These are phyloP conservation scores for Pyrrhosoma nymphula DNA, from an alignment of 2,888 invertebrate genomes.

Conservation along the genomic window DNA sequence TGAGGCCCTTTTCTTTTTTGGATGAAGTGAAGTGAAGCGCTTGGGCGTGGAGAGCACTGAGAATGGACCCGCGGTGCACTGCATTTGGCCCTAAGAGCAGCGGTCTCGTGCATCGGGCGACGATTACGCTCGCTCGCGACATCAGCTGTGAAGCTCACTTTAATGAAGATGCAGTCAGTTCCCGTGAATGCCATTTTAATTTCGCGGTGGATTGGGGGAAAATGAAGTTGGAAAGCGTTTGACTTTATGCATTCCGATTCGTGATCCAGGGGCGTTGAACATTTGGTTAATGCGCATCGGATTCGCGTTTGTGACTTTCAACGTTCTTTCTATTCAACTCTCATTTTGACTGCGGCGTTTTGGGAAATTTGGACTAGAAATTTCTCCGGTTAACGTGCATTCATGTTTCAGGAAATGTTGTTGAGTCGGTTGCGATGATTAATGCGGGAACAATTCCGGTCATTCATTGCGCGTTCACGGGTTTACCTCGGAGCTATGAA, in stretches of 20 bases:
- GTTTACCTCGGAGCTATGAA: too few relatives aligned
- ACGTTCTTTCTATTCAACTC: background rate
- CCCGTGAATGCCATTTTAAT: background rate
- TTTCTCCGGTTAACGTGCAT: background rate
- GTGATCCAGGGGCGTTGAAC: background rate
- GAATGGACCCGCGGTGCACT: too few relatives aligned
- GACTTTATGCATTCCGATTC: background rate
- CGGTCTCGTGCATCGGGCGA: too few relatives aligned
- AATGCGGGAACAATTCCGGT: background rate
- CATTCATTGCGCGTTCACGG: too few relatives aligned
- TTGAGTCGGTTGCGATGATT: background rate
- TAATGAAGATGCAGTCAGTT: background rate
- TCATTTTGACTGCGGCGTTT: background rate
- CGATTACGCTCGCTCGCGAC: background rate
- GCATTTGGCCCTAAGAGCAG: too few relatives aligned
- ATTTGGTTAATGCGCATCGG: background rate
- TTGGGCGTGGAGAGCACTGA: too few relatives aligned
- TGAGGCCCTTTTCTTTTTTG: background rate
- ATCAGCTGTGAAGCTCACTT: background rate
- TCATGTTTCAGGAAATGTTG: background rate
- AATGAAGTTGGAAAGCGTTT: background rate
- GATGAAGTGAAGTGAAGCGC: too few relatives aligned
- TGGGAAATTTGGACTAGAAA: background rate
- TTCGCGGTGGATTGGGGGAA: background rate
- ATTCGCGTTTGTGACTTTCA: background rate